Base-by-base conservation (phyloP, 2,113 vertebrate genomes). In the Pterophyllum scalare region DNA sequence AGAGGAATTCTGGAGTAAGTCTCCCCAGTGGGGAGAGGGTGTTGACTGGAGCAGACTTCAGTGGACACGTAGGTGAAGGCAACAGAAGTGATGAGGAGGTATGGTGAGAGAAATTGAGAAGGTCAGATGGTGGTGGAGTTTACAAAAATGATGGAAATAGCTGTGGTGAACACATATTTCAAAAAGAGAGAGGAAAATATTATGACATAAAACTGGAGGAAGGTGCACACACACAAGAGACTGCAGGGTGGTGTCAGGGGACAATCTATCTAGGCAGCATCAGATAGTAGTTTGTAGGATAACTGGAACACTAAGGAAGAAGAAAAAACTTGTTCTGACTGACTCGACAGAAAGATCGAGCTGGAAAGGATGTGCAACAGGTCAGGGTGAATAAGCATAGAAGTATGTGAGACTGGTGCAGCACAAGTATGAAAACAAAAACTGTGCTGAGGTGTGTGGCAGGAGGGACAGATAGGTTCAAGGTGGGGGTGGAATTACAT, bases 351-450 rank as follows among this genome's bases (percentile, higher is more conserved):
- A 49, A 10, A 38, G 14, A 38, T 38, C 1, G 3, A 38, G 61
- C 11, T 38, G 38, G 20, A 64, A 14, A 7, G 4, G 33, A n/a
- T 4, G 6, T 64, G 33, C 60, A 64, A 22, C 62, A 65, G 15
- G 13, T 43, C 7, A 9, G 38, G 38, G n/a, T 65, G 43, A 22
- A 15, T 0, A 24, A 24, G 1, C 0, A 24, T 0, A 10, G 0
- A 65, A 40, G n/a, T 0, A 0, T 1, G 3, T 65, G n/a, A 65
- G 62, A 14, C 24, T 65, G 62, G 38, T 65, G 62, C 38, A 65
- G n/a, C 62, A 65, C 62, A 17, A 10, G 38, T 24, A 40, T 65
- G 62, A 22, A 3, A 11, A 12, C 38, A 12, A 11, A 11, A 11
- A 40, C 38, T 12, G 11, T 40, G 61, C 14, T 49, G 43, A 14